A percentile compares a stretch with the other conserved stretches of the same genome.
phyloP scores from a whole-genome alignment of 2,797 vertebrate species.

The Pantherophis vulpinus region DNA sequence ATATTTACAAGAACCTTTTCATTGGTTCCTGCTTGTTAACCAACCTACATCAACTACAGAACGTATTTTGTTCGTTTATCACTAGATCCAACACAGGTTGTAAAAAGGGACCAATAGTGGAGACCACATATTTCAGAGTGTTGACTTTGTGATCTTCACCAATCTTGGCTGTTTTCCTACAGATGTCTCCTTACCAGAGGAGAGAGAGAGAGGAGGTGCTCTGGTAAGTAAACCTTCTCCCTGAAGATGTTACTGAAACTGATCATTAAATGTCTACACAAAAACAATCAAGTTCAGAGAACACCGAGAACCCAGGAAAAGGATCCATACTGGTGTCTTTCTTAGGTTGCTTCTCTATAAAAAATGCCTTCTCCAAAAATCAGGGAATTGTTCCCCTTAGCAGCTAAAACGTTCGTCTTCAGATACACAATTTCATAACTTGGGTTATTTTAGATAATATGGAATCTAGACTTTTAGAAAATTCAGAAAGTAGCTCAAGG shows the following conservation, averaged over 20 bases:
- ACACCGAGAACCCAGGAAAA: neutral
- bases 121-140: neutral
- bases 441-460: constrained; percentile 9
- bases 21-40: constrained; percentile 12
- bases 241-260: neutral
- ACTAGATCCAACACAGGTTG: neutral
- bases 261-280: neutral
- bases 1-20: neutral
- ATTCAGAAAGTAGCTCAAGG: neutral
- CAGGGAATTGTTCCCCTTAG: constrained; percentile 19
- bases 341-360: neutral
- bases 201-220: neutral
- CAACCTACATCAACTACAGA: neutral
- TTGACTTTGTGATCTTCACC: neutral
- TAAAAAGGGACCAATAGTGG: neutral
- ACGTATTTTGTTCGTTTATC: neutral
- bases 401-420: constrained; percentile 8
- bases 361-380: constrained; percentile 32
- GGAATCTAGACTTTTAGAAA: neutral
- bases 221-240: neutral
- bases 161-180: neutral
- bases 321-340: neutral
- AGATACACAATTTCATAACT: constrained; percentile 23
- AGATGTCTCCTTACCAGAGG: neutral
- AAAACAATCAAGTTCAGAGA: neutral